These are phyloP conservation scores for Prunella himalayana DNA, from an alignment of 2,113 vertebrate species.

Conservation along the genomic window DNA sequence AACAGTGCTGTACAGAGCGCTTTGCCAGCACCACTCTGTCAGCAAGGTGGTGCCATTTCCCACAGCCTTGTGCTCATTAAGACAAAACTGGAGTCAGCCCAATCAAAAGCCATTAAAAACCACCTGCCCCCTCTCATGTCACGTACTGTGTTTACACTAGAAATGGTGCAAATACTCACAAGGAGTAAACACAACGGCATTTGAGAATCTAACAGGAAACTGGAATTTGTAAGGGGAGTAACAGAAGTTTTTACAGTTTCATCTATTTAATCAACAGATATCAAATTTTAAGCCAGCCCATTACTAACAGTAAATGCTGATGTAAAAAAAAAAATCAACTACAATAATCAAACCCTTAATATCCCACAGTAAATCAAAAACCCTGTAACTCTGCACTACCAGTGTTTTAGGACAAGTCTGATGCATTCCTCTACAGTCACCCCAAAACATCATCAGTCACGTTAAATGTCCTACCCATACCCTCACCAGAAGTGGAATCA, in stretches of 20 bases:
- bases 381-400: neutral
- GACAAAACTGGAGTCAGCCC: neutral
- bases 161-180: neutral
- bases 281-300: neutral
- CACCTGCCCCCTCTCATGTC: rapidly evolving
- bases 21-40: neutral
- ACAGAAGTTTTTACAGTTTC: neutral
- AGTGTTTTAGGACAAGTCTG: neutral
- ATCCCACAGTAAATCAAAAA: neutral
- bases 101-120: neutral
- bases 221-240: neutral
- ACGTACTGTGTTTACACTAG: neutral
- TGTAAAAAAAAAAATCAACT: neutral
- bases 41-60: constrained; percentile 21
- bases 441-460: neutral
- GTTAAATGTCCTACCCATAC: neutral
- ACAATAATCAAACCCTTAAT: neutral
- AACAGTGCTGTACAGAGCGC: rapidly evolving
- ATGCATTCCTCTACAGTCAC: neutral
- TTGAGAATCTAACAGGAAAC: neutral
- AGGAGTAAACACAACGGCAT: neutral
- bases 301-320: neutral
- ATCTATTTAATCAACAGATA: neutral
- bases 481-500: neutral
- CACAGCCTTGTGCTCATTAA: neutral